Conservation (phyloP, 2,888 invertebrate genomes). For the Adelognathus sp. region DNA sequence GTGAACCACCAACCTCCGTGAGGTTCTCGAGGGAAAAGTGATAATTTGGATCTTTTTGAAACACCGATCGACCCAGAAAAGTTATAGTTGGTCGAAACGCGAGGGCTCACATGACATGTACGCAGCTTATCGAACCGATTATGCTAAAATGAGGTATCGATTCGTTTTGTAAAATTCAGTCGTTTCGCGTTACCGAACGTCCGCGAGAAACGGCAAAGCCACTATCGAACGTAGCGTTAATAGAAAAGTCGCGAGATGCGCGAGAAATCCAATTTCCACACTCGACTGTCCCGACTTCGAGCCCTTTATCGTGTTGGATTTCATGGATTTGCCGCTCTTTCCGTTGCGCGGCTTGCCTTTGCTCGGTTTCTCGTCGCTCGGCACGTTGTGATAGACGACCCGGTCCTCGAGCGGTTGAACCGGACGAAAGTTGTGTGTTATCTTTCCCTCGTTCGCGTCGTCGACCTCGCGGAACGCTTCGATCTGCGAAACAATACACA, state of each 20-base stretch:
- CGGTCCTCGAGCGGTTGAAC: constrained; percentile 90
- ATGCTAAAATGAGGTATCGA: neutral
- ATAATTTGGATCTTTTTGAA: too few species aligned
- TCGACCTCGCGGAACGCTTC: constrained; percentile 87
- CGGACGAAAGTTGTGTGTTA: constrained; percentile 92
- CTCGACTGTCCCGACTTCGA: constrained; percentile 54
- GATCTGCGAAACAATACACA: constrained; percentile 83
- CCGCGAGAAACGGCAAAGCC: constrained; percentile 6
- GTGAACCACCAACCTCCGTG: too few species aligned
- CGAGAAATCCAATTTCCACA: constrained; percentile 10
- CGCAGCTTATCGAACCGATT: neutral
- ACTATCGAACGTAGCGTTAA: constrained; percentile 37
- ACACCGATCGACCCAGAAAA: too few species aligned
- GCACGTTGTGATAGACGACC: constrained; percentile 84
- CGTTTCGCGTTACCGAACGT: constrained; percentile 25
- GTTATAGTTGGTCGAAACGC: too few species aligned
- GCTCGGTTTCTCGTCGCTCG: constrained; percentile 59
- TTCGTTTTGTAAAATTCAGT: neutral
- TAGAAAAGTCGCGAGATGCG: constrained; percentile 27
- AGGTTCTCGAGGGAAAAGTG: too few species aligned
- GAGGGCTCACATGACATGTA: too few species aligned
- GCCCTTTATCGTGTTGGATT: constrained; percentile 5
- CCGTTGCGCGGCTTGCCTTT: neutral
- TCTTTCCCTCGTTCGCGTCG: constrained; percentile 84
- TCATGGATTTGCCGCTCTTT: constrained; percentile 1